Evolutionary conservation across 2,888 invertebrate genomes (phyloP).

Genomic region (Synanthedon andrenaeformis): DNA sequence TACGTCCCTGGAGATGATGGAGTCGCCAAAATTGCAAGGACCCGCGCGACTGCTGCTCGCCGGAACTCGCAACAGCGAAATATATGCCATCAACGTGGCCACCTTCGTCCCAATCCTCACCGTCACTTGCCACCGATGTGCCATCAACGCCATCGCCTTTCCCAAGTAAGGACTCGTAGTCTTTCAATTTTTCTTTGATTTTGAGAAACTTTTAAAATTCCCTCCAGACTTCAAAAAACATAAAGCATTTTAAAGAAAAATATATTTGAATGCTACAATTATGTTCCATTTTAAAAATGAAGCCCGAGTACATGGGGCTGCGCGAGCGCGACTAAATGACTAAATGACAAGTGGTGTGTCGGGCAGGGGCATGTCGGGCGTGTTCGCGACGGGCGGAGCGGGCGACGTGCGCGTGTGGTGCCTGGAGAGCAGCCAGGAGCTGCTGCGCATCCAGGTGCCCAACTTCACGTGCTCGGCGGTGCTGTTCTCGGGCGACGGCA

Average conservation of each 20-base stretch:
- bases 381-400: slow-evolving; percentile 89
- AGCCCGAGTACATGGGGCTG: too few relatives aligned
- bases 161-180: too few relatives aligned
- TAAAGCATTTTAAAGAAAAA: too few relatives aligned
- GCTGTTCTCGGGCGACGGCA: slow-evolving; percentile 83
- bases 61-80: slow-evolving; percentile 83
- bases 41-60: slow-evolving; percentile 74
- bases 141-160: slow-evolving; percentile 85
- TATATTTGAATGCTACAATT: too few relatives aligned
- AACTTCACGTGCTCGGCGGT: slow-evolving; percentile 88
- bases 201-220: too few relatives aligned
- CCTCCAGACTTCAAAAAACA: too few relatives aligned
- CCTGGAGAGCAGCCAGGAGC: slow-evolving; percentile 78
- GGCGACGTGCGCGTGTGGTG: slow-evolving; percentile 92
- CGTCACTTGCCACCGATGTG: slow-evolving; percentile 84
- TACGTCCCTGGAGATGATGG: slow-evolving; percentile 78
- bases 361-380: slow-evolving; percentile 80
- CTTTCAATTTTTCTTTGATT: too few relatives aligned
- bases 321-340: too few relatives aligned
- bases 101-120: slow-evolving; percentile 78
- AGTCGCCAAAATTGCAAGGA: slow-evolving; percentile 26
- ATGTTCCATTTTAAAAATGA: too few relatives aligned
- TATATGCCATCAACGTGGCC: slow-evolving; percentile 79
- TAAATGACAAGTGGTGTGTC: too few relatives aligned
- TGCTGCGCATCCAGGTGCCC: slow-evolving; percentile 85